Evolutionary conservation across 2,797 vertebrate species (phyloP).

Genomic region (Enteromius unitaeniatus): DNA sequence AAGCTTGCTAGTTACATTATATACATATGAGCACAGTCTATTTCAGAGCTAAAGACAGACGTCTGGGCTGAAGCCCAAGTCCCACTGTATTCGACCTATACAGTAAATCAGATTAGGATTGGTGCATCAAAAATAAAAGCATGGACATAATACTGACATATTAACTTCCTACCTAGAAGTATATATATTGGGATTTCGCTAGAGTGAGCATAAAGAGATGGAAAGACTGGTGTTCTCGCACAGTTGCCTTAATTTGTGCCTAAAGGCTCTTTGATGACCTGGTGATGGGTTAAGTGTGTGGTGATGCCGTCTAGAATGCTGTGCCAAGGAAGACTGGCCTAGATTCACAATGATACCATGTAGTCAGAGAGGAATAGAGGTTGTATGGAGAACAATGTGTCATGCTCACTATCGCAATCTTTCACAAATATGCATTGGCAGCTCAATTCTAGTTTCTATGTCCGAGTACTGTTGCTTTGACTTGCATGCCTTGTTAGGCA

Average conservation of each 20-base stretch:
- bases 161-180: background rate
- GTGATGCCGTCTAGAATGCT: constrained; percentile 5
- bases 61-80: constrained; percentile 14
- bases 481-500: constrained; percentile 30
- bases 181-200: background rate
- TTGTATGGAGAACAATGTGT: constrained; percentile 29
- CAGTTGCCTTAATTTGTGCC: constrained; percentile 15
- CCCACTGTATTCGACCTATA: background rate
- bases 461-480: constrained; percentile 25
- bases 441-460: constrained; percentile 15
- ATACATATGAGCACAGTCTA: constrained; percentile 25
- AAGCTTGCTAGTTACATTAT: constrained; percentile 75
- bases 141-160: background rate
- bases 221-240: background rate
- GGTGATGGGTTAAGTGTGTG: constrained; percentile 12
- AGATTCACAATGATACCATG: constrained; percentile 29
- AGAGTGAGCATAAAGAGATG: background rate
- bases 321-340: constrained; percentile 32
- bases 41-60: constrained; percentile 13
- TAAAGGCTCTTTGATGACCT: constrained; percentile 13
- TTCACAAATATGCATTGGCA: constrained; percentile 28
- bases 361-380: constrained; percentile 11
- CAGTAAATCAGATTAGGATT: background rate
- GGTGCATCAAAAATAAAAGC: background rate
- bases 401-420: constrained; percentile 16